phyloP scores from a whole-genome alignment of 2,113 vertebrate genomes.

The Taurulus bubalis region DNA sequence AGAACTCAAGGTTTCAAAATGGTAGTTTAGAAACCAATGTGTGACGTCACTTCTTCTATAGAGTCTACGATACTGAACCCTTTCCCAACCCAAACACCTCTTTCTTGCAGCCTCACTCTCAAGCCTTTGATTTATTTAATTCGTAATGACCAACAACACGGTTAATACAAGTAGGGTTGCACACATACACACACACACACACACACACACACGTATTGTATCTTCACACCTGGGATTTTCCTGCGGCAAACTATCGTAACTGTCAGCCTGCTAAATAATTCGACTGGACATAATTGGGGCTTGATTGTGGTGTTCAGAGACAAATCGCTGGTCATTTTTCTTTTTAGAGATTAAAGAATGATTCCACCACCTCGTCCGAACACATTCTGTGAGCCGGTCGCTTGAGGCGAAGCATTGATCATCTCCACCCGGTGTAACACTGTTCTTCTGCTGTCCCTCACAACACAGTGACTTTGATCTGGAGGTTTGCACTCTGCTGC shows the following conservation, averaged over 20 bases:
- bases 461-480: slow-evolving; percentile 34
- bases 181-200: background rate
- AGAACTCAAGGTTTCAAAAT: no score
- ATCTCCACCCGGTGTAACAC: background rate
- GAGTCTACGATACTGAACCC: background rate
- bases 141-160: background rate
- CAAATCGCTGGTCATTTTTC: slow-evolving; percentile 13
- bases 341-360: slow-evolving; percentile 28
- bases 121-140: no score
- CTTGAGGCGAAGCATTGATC: slow-evolving; percentile 37
- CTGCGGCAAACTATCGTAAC: slow-evolving; percentile 7
- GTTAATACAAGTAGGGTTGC: no score
- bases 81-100: background rate
- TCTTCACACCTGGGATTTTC: slow-evolving; percentile 27
- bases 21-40: no score
- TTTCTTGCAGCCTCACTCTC: background rate
- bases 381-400: slow-evolving; percentile 8
- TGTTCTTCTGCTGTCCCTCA: slow-evolving; percentile 11
- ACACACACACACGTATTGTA: background rate
- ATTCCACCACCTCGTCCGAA: background rate
- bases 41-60: no score
- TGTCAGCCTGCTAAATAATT: slow-evolving; percentile 35
- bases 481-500: slow-evolving; percentile 1
- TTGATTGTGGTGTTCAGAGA: slow-evolving; percentile 21
- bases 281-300: slow-evolving; percentile 37